These are phyloP conservation scores for Saccostrea glomerata DNA, from an alignment of 1,140 invertebrate species.

Conservation along the genomic window DNA sequence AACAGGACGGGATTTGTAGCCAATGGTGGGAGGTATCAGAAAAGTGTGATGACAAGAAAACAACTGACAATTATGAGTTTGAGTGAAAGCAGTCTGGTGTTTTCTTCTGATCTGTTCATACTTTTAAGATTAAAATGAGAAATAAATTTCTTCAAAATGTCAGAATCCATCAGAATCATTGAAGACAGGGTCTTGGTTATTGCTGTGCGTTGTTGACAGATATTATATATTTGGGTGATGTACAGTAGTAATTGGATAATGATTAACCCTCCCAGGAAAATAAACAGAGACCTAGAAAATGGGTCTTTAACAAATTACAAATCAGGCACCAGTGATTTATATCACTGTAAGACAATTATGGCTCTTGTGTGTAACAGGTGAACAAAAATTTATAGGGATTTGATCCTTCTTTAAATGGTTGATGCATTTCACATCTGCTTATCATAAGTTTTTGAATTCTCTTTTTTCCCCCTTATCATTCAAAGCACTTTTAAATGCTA, in stretches of 20 bases:
- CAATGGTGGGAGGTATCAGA: not conserved
- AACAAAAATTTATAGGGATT: not conserved
- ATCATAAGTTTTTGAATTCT: too few species aligned
- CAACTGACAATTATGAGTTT: conserved; percentile 18
- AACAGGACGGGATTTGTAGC: not conserved
- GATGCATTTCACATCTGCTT: too few species aligned
- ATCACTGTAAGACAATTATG: not conserved
- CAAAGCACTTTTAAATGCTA: not conserved
- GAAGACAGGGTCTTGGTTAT: not conserved
- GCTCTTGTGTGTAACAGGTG: not conserved
- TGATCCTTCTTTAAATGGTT: too few species aligned
- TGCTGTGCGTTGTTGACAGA: not conserved
- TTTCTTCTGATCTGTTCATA: not conserved
- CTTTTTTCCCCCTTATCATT: too few species aligned
- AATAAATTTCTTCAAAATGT: conserved; percentile 30
- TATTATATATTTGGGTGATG: conserved; percentile 2
- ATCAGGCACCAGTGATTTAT: not conserved
- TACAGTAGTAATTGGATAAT: conserved; percentile 5
- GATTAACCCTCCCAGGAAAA: conserved; percentile 16
- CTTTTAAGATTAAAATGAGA: not conserved
- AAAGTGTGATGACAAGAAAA: conserved; percentile 15
- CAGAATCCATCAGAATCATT: not conserved
- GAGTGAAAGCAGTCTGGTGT: conserved; percentile 7
- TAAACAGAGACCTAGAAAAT: not conserved
- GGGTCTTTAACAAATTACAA: conserved; percentile 5